These are phyloP conservation scores for Gavialis gangeticus DNA, from an alignment of 2,113 vertebrate species.

Conservation along the genomic window DNA sequence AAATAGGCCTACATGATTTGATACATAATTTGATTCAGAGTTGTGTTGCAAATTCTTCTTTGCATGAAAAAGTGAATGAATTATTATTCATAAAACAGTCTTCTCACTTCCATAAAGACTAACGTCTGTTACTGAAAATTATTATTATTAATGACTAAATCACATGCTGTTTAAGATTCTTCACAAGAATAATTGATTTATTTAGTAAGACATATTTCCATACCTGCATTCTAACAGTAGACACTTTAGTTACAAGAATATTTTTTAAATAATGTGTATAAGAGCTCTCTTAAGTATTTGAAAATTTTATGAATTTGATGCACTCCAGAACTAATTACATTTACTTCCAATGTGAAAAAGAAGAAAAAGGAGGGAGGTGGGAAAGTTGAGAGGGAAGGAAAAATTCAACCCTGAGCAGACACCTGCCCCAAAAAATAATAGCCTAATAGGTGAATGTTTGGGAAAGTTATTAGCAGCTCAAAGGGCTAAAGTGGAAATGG, in stretches of 20 bases:
- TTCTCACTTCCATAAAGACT: too few relatives aligned
- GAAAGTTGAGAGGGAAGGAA: too few relatives aligned
- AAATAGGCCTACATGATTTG: neutral
- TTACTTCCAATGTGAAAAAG: too few relatives aligned
- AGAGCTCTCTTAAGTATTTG: neutral
- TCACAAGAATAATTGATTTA: neutral
- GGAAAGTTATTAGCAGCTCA: accelerated
- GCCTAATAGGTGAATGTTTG: neutral
- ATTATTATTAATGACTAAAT: neutral
- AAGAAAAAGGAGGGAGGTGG: too few relatives aligned
- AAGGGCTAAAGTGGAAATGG: neutral
- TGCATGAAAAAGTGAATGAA: neutral
- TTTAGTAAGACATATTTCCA: neutral
- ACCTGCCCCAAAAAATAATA: neutral
- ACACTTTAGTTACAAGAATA: neutral
- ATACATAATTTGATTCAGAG: neutral
- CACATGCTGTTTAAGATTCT: too few relatives aligned
- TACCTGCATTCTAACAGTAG: neutral
- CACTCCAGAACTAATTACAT: too few relatives aligned
- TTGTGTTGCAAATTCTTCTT: neutral
- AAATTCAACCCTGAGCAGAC: neutral
- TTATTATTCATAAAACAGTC: neutral
- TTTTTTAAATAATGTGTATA: neutral
- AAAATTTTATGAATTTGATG: neutral
- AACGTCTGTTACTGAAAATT: neutral